A percentile compares a stretch with the other conserved stretches of the same genome.
These are phyloP conservation scores for Patella depressa DNA, from an alignment of 2,888 invertebrate species.

Conservation along the genomic window DNA sequence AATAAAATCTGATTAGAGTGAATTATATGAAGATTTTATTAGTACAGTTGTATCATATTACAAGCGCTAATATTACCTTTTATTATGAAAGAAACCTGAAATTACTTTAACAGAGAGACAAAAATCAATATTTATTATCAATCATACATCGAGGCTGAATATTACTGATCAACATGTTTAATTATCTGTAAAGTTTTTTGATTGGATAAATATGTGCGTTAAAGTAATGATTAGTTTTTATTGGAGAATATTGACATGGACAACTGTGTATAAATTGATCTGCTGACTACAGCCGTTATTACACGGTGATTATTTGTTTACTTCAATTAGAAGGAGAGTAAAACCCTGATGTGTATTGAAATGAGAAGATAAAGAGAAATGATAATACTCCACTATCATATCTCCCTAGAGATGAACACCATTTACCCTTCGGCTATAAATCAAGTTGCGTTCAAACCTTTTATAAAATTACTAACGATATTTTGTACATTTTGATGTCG, in stretches of 20 bases:
- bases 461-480: too few species aligned
- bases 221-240: slow-evolving; percentile 3
- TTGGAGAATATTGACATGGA: not conserved
- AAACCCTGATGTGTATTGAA: not conserved
- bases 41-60: too few species aligned
- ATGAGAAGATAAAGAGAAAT: slow-evolving; percentile 3
- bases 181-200: slow-evolving; percentile 7
- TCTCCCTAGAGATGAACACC: too few species aligned
- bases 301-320: slow-evolving; percentile 3
- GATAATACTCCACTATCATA: not conserved
- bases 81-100: too few species aligned
- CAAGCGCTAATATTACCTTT: too few species aligned
- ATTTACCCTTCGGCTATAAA: too few species aligned
- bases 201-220: not conserved
- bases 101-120: too few species aligned
- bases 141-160: not conserved
- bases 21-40: too few species aligned
- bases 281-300: not conserved
- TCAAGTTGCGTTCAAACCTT: too few species aligned
- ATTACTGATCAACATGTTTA: not conserved
- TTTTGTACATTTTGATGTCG: too few species aligned
- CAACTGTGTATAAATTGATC: not conserved
- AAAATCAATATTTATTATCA: too few species aligned
- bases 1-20: too few species aligned
- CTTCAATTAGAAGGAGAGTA: not conserved